A percentile compares a stretch with the other conserved stretches of the same genome.
phyloP scores from a whole-genome alignment of 1,140 invertebrate species.

The Camponotus vicinus region DNA sequence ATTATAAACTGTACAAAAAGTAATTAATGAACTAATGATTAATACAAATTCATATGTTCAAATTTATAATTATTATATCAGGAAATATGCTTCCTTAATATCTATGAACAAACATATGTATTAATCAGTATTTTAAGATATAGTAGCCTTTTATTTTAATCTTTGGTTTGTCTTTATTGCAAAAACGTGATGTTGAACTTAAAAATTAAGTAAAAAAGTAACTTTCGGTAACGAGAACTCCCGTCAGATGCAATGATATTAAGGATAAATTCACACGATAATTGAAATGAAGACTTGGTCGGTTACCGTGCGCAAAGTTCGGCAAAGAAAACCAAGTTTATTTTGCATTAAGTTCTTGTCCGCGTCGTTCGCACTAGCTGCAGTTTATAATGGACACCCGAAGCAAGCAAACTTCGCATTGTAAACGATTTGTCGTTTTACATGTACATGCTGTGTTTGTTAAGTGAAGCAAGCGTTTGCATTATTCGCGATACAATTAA shows the following conservation, averaged over 20 bases:
- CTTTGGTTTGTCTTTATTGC: neutral
- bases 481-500: neutral
- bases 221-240: constrained; percentile 2
- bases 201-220: constrained; percentile 37
- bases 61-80: neutral
- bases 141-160: neutral
- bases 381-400: constrained; percentile 21
- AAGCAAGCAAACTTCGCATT: neutral
- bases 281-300: constrained; percentile 36
- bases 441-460: neutral
- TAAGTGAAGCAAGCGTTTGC: constrained; percentile 1
- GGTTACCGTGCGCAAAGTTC: constrained; percentile 25
- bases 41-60: neutral
- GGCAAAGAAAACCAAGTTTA: constrained; percentile 41
- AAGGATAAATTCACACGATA: constrained; percentile 35
- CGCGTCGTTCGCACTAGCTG: constrained; percentile 13
- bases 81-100: neutral
- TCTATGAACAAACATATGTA: neutral
- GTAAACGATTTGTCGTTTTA: constrained; percentile 29
- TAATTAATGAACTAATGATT: neutral
- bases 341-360: constrained; percentile 39
- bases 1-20: neutral
- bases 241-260: constrained; percentile 39
- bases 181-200: constrained; percentile 18
- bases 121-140: constrained; percentile 10